Evolutionary conservation across 2,888 invertebrate species (phyloP).

Genomic region (Ypsolopha scabrella): DNA sequence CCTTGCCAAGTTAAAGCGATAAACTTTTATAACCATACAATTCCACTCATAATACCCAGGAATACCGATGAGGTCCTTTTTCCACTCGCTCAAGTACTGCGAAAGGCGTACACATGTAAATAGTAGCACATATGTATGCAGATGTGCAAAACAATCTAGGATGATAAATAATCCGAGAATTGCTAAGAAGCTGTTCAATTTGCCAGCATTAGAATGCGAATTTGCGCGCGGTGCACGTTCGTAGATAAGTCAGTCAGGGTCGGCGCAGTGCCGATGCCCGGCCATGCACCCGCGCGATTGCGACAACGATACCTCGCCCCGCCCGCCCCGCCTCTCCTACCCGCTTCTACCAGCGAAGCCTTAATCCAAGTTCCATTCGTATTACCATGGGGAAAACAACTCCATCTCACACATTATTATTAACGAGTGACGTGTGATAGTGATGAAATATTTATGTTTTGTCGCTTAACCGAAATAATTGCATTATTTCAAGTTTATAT

Average conservation of each 20-base stretch:
- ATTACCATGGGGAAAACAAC: slow-evolving; percentile 22
- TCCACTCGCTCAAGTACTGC: background rate
- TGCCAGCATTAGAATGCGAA: slow-evolving; percentile 60
- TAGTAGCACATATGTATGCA: background rate
- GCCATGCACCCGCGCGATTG: slow-evolving; percentile 62
- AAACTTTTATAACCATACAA: no score
- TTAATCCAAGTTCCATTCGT: slow-evolving; percentile 12
- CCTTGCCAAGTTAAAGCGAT: no score
- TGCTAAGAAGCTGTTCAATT: slow-evolving; percentile 32
- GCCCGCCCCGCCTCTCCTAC: slow-evolving; percentile 11
- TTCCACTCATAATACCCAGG: no score
- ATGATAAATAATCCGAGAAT: background rate
- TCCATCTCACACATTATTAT: slow-evolving; percentile 13
- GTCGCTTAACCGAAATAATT: background rate
- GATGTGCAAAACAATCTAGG: background rate
- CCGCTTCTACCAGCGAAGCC: slow-evolving; percentile 14
- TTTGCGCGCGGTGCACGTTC: slow-evolving; percentile 66
- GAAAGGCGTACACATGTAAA: background rate
- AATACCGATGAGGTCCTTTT: no score
- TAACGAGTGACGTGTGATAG: background rate
- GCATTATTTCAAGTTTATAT: background rate
- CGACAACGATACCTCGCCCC: slow-evolving; percentile 32
- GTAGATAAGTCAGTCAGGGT: slow-evolving; percentile 70
- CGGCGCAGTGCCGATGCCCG: slow-evolving; percentile 67
- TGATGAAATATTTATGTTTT: background rate